These are phyloP conservation scores for Ascaphus truei DNA, from an alignment of 2,113 vertebrate genomes.

Conservation along the genomic window DNA sequence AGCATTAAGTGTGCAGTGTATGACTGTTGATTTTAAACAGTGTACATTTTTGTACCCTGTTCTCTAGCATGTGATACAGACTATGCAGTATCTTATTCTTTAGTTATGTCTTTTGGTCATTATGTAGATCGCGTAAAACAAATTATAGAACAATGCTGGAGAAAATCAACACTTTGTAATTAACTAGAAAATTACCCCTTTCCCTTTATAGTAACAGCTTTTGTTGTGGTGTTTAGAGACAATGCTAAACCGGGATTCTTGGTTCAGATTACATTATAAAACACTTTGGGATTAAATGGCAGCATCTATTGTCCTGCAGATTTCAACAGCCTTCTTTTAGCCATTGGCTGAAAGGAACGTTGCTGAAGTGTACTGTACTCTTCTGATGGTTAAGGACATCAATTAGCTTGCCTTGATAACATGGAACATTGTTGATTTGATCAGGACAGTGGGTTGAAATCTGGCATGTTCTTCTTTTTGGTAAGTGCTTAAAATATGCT, in stretches of 20 bases:
- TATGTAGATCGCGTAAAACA: constrained; percentile 4
- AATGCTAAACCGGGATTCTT: constrained; percentile 18
- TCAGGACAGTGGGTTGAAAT: background rate
- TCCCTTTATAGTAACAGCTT: background rate
- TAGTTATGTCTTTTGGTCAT: background rate
- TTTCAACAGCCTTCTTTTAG: constrained; percentile 17
- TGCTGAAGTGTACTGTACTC: constrained; percentile 27
- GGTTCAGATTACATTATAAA: constrained; percentile 31
- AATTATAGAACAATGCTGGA: constrained; percentile 16
- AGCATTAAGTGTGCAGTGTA: no score
- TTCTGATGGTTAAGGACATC: background rate
- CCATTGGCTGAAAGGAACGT: constrained; percentile 6
- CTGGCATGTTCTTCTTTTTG: background rate
- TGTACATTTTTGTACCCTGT: no score
- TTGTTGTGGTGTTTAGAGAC: constrained; percentile 23
- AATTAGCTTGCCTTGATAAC: background rate
- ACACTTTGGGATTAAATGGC: constrained; percentile 28
- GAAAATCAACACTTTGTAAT: constrained; percentile 33
- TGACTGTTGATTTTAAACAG: no score
- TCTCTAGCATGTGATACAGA: no score
- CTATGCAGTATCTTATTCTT: background rate
- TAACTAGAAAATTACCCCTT: constrained; percentile 8
- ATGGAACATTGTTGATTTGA: no score
- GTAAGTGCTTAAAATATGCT: no score
- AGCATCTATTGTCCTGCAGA: constrained; percentile 14